Conservation (phyloP, 2,797 vertebrate genomes). For the Thalassophryne amazonica region DNA sequence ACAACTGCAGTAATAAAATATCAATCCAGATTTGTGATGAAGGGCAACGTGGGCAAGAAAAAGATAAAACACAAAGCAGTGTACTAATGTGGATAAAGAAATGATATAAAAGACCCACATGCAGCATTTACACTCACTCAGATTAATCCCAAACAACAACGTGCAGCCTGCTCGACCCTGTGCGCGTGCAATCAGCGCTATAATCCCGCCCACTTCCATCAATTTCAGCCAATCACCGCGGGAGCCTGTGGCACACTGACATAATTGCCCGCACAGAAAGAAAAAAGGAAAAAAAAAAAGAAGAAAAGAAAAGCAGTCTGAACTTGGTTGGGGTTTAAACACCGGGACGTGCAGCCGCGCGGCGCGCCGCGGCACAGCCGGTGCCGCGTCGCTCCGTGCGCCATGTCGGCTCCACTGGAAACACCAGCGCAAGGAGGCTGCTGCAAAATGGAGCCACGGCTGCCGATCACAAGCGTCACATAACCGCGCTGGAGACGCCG, state of each 20-base stretch:
- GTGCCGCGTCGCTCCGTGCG: slow-evolving; percentile 18
- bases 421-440: slow-evolving; percentile 54
- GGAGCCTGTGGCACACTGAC: slow-evolving; percentile 77
- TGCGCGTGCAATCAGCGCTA: slow-evolving; percentile 75
- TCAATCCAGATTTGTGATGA: no score
- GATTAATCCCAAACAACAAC: slow-evolving; percentile 64
- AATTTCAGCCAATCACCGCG: slow-evolving; percentile 82
- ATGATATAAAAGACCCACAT: no score
- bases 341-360: background rate
- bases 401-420: slow-evolving; percentile 71
- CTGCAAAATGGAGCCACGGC: slow-evolving; percentile 72
- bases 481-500: background rate
- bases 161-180: slow-evolving; percentile 65
- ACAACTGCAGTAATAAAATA: no score
- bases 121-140: slow-evolving; percentile 28
- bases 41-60: no score
- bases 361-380: slow-evolving; percentile 4
- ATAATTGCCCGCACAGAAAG: slow-evolving; percentile 71
- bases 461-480: slow-evolving; percentile 6
- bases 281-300: no score
- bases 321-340: slow-evolving; percentile 34
- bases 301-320: slow-evolving; percentile 69
- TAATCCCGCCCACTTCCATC: slow-evolving; percentile 83
- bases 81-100: no score
- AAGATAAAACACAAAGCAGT: no score